Conservation (phyloP, 2,888 invertebrate genomes). For the Stegophylla sp. region DNA sequence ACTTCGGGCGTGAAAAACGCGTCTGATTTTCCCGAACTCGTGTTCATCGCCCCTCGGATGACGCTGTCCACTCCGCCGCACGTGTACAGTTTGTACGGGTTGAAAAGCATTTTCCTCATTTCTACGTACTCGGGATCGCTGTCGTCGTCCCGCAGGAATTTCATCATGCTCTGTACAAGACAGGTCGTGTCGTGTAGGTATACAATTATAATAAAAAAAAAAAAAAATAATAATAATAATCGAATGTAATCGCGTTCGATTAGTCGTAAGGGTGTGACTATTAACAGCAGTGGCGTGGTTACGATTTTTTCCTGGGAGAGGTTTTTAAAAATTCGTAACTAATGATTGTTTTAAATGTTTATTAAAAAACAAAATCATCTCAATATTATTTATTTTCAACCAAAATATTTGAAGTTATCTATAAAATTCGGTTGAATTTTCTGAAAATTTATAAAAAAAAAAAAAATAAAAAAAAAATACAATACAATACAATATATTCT, state of each 20-base stretch:
- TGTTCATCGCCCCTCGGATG: slow-evolving; percentile 73
- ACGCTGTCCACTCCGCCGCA: slow-evolving; percentile 71
- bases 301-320: too few relatives aligned
- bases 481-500: too few relatives aligned
- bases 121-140: slow-evolving; percentile 71
- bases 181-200: background rate
- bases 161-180: slow-evolving; percentile 73
- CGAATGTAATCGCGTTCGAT: background rate
- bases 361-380: too few relatives aligned
- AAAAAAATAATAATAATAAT: background rate
- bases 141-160: slow-evolving; percentile 69
- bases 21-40: slow-evolving; percentile 71
- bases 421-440: too few relatives aligned
- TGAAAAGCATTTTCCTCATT: slow-evolving; percentile 80
- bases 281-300: too few relatives aligned
- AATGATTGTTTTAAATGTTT: too few relatives aligned
- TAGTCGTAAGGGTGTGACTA: too few relatives aligned
- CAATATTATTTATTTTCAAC: too few relatives aligned
- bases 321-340: too few relatives aligned
- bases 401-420: too few relatives aligned
- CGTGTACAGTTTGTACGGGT: slow-evolving; percentile 76
- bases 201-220: background rate
- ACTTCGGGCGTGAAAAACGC: slow-evolving; percentile 73
- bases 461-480: too few relatives aligned
- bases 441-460: too few relatives aligned